These are phyloP conservation scores for Chalcosyrphus nemorum DNA, from an alignment of 2,888 invertebrate genomes.

Conservation along the genomic window DNA sequence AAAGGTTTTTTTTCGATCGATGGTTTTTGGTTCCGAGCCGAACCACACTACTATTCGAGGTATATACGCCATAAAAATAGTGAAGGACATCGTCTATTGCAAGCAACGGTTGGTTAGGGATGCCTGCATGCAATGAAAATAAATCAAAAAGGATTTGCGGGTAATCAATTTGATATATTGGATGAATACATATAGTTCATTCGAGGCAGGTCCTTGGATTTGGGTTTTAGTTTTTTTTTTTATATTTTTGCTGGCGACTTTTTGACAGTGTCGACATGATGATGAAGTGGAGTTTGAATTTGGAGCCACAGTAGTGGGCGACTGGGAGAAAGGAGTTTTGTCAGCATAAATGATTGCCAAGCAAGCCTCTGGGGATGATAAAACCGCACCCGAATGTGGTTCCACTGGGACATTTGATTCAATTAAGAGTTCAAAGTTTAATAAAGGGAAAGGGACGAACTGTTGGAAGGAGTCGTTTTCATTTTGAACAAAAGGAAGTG, in stretches of 20 bases:
- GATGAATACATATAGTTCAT: conserved; percentile 57
- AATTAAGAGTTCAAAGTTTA: not conserved
- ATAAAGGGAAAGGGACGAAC: too few species aligned
- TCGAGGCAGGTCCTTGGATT: conserved; percentile 6
- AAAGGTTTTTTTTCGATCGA: conserved; percentile 64
- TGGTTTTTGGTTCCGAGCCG: conserved; percentile 47
- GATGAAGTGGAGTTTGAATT: conserved; percentile 30
- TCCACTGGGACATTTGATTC: not conserved
- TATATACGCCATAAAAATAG: not conserved
- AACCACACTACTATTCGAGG: conserved; percentile 17
- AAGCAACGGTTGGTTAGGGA: not conserved
- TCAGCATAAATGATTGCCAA: not conserved
- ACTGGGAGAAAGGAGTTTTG: not conserved
- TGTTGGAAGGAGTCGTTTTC: too few species aligned
- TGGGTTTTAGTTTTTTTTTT: not conserved
- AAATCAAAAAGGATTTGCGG: conserved; percentile 71
- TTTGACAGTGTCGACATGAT: conserved; percentile 21
- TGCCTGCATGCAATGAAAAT: conserved; percentile 46
- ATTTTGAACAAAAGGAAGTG: too few species aligned
- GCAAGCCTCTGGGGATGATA: not conserved
- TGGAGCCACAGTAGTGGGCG: not conserved
- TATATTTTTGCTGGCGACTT: not conserved
- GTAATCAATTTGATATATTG: conserved; percentile 72
- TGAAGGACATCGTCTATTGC: conserved; percentile 18
- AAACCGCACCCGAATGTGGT: not conserved